Conservation (phyloP, 2,113 vertebrate species). For the Chaetodon trifascialis region DNA sequence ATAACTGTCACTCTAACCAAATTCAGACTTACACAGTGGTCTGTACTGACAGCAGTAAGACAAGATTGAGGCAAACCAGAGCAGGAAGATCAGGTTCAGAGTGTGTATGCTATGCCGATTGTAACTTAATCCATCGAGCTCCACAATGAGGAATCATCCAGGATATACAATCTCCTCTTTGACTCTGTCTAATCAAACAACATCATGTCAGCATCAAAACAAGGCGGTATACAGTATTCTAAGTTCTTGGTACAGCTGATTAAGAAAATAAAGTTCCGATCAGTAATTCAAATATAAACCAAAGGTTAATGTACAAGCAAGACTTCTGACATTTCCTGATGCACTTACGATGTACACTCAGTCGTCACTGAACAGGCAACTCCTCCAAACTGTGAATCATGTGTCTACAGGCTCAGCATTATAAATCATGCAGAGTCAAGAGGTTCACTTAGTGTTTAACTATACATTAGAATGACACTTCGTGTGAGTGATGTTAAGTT, state of each 20-base stretch:
- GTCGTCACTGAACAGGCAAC: neutral
- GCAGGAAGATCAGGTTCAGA: constrained; percentile 47
- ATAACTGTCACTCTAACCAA: constrained; percentile 53
- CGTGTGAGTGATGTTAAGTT: neutral
- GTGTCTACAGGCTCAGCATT: neutral
- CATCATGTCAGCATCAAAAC: neutral
- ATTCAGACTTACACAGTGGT: constrained; percentile 28
- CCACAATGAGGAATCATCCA: neutral
- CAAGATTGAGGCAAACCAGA: constrained; percentile 69
- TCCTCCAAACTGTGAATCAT: neutral
- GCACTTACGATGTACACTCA: neutral
- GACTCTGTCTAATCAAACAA: neutral
- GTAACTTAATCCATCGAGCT: constrained; percentile 52
- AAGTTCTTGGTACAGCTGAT: neutral
- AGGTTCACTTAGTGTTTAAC: neutral
- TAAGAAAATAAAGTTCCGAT: neutral
- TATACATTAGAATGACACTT: neutral
- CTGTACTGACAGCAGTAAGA: constrained; percentile 46
- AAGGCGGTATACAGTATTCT: neutral
- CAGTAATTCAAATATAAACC: neutral
- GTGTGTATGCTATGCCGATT: constrained; percentile 4
- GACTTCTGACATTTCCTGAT: neutral
- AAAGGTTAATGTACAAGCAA: neutral
- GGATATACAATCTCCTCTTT: neutral
- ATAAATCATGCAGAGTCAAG: neutral